Conservation (phyloP, 2,888 invertebrate species). For the Drosophila vallismaia region DNA sequence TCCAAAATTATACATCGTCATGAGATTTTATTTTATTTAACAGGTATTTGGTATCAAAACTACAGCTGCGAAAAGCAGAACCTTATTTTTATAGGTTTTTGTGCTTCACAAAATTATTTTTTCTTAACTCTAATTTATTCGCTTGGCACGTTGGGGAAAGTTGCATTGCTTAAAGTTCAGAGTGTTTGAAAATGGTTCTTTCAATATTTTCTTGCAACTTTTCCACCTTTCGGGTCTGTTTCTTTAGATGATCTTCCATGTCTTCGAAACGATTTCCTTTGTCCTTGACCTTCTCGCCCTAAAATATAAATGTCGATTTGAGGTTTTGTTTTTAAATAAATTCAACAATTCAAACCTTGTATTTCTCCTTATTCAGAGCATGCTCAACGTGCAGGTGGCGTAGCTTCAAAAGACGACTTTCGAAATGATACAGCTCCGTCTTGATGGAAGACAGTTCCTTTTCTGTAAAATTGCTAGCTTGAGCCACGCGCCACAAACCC, state of each 20-base stretch:
- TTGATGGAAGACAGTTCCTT: conserved; percentile 93
- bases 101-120: conserved; percentile 26
- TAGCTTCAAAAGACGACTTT: conserved; percentile 92
- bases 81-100: conserved; percentile 23
- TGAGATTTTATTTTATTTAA: conserved; percentile 37
- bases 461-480: conserved; percentile 90
- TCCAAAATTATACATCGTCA: conserved; percentile 3
- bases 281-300: conserved; percentile 86
- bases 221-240: conserved; percentile 92
- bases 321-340: not conserved
- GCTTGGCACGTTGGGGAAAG: conserved; percentile 44
- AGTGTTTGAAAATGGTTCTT: conserved; percentile 90
- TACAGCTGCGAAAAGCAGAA: conserved; percentile 13
- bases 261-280: conserved; percentile 87
- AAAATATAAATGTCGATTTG: conserved; percentile 15
- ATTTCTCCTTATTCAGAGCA: conserved; percentile 88
- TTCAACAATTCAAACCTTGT: conserved; percentile 85
- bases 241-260: conserved; percentile 87
- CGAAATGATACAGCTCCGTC: conserved; percentile 92
- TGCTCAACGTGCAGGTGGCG: conserved; percentile 93
- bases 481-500: conserved; percentile 93
- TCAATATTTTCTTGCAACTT: conserved; percentile 93
- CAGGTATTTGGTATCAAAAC: conserved; percentile 47
- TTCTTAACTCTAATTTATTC: conserved; percentile 59
- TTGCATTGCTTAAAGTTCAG: conserved; percentile 87